Conservation (phyloP, 2,888 invertebrate species). For the Clostera curtula region DNA sequence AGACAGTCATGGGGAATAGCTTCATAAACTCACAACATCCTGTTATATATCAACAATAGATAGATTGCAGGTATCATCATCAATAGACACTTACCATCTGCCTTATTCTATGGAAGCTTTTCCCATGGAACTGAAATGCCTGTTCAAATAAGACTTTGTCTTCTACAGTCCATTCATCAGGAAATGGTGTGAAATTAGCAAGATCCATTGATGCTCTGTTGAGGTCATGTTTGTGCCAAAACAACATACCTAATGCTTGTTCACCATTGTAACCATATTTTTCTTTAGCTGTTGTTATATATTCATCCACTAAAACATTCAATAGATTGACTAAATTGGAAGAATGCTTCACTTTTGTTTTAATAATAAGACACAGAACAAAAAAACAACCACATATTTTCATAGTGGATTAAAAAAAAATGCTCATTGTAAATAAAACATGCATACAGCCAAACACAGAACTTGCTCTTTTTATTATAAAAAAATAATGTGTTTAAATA, state of each 20-base stretch:
- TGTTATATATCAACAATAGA: too few relatives aligned
- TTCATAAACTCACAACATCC: too few relatives aligned
- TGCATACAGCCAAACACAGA: too few relatives aligned
- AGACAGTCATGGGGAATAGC: too few relatives aligned
- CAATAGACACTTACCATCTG: constrained; percentile 97
- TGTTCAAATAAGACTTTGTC: constrained; percentile 99
- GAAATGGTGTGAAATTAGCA: constrained; percentile 97
- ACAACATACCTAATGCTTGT: constrained; percentile 97
- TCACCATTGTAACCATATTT: constrained; percentile 98
- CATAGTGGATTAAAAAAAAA: too few relatives aligned
- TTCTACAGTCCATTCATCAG: constrained; percentile 98
- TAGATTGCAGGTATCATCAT: too few relatives aligned
- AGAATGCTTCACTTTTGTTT: too few relatives aligned
- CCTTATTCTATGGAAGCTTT: constrained; percentile 96
- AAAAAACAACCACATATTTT: too few relatives aligned
- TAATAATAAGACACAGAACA: too few relatives aligned
- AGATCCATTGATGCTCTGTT: constrained; percentile 94
- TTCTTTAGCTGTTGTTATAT: constrained; percentile 94
- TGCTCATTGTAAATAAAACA: constrained; percentile 5
- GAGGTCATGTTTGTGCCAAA: constrained; percentile 98
- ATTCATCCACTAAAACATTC: constrained; percentile 89
- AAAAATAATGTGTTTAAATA: too few relatives aligned
- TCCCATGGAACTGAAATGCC: constrained; percentile 98
- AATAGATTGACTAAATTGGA: not conserved
- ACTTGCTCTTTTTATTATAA: too few relatives aligned